Base-by-base conservation (phyloP, 2,113 vertebrate species). In the Cygnus buccinator region DNA sequence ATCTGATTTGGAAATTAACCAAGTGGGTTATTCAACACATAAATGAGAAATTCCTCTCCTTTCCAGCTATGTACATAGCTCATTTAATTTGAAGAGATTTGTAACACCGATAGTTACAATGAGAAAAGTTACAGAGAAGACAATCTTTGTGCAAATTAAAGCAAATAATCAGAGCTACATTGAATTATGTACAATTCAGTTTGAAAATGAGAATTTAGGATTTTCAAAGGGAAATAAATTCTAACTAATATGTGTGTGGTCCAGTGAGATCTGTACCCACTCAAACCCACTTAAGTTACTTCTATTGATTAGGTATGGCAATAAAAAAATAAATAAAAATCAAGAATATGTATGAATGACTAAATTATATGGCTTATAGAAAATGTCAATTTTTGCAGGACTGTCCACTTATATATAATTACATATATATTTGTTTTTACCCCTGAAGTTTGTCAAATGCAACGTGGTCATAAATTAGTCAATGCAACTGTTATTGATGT, bases 51-150 rank as follows among this genome's bases (percentile, higher is more conserved):
- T 58, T 76, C 5, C n/a, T 85, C 17, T 92, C 50, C 37, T 87
- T 89, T 87, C 66, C 50, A 77, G 50, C 35, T 77, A 57, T 70
- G 48, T 79, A 95, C 87, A 72, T 59, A 85, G 31, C 35, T 85
- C 89, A 75, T 89, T 87, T 89, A 92, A 72, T 93, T 80, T 70
- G 43, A 84, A 87, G 89, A 90, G 21, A 72, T 84, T 89, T 90
- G 58, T 68, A 87, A 73, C 50, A 73, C 31, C 31, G 31, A n/a
- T 72, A 84, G 29, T 71, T 92, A 59, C 46, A 54, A 20, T 54
- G 37, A 70, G 15, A 76, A 85, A 84, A 89, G 58, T 61, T 91
- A 58, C 35, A 81, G 61, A 72, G 65, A 72, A 87, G 18, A 41
- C 21, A 66, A 39, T 50, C 37, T 74, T 92, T 72, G 31, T 90